Conservation (phyloP, 2,888 invertebrate species). For the Synergus itoensis region DNA sequence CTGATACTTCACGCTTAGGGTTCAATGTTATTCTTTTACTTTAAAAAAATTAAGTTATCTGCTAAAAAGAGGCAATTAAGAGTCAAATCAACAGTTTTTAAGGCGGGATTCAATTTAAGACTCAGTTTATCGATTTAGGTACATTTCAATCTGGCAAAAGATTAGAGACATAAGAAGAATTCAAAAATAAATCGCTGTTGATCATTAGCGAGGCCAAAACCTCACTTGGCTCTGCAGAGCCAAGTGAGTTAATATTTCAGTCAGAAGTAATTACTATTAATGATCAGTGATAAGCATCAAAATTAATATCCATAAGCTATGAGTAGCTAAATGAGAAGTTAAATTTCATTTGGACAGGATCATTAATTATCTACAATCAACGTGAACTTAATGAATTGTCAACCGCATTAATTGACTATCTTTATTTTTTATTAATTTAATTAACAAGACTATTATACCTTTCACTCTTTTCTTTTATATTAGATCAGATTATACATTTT, state of each 20-base stretch:
- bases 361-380: slow-evolving; percentile 26
- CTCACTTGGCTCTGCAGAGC: too few species aligned
- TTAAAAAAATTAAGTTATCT: not conserved
- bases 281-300: slow-evolving; percentile 32
- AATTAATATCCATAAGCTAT: slow-evolving; percentile 45
- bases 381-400: not conserved
- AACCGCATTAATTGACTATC: not conserved
- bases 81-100: not conserved
- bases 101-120: not conserved
- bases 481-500: too few species aligned
- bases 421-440: too few species aligned
- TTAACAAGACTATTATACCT: too few species aligned
- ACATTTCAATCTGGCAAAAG: too few species aligned
- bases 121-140: too few species aligned
- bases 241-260: not conserved
- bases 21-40: not conserved
- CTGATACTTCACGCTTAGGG: not conserved
- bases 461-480: too few species aligned
- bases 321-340: slow-evolving; percentile 26
- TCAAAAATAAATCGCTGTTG: not conserved
- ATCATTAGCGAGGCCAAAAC: slow-evolving; percentile 26
- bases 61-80: not conserved
- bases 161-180: too few species aligned
- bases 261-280: slow-evolving; percentile 44
- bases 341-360: slow-evolving; percentile 47